Conservation (phyloP, 2,113 vertebrate species). For the Percina caprodes region DNA sequence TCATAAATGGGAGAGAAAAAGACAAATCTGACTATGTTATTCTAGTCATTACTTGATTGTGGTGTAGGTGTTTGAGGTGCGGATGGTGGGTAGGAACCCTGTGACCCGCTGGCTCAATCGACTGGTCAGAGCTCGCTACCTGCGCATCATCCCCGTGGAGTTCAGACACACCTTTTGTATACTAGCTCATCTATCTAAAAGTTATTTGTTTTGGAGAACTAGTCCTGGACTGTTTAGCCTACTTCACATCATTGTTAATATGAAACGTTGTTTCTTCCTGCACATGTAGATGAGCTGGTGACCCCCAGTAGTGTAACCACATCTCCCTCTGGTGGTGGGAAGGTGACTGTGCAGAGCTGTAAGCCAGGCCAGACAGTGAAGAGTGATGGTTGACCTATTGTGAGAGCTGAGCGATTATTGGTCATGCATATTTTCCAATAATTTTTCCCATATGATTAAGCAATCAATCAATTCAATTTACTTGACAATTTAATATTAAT, state of each 20-base stretch:
- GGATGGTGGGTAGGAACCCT: conserved; percentile 78
- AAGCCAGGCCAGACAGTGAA: conserved; percentile 61
- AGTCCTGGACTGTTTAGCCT: background rate
- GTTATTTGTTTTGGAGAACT: no score
- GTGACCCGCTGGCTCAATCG: conserved; percentile 81
- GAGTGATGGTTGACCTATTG: conserved; percentile 83
- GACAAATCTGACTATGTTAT: background rate
- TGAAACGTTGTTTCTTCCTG: no score
- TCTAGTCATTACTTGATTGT: background rate
- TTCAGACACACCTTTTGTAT: conserved; percentile 74
- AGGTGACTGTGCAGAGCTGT: conserved; percentile 63
- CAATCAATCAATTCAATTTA: no score
- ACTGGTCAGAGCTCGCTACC: conserved; percentile 81
- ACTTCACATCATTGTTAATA: background rate
- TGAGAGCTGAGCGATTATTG: conserved; percentile 38
- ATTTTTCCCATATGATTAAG: background rate
- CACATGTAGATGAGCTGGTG: no score
- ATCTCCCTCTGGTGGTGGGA: conserved; percentile 42
- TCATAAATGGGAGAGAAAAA: background rate
- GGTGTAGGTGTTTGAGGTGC: conserved; percentile 84
- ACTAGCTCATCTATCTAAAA: background rate
- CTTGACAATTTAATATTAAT: background rate
- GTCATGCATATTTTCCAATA: background rate
- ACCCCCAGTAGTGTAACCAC: no score
- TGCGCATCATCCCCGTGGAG: conserved; percentile 85